Evolutionary conservation across 2,113 vertebrate genomes (phyloP).

Genomic region (Glareola pratincola): DNA sequence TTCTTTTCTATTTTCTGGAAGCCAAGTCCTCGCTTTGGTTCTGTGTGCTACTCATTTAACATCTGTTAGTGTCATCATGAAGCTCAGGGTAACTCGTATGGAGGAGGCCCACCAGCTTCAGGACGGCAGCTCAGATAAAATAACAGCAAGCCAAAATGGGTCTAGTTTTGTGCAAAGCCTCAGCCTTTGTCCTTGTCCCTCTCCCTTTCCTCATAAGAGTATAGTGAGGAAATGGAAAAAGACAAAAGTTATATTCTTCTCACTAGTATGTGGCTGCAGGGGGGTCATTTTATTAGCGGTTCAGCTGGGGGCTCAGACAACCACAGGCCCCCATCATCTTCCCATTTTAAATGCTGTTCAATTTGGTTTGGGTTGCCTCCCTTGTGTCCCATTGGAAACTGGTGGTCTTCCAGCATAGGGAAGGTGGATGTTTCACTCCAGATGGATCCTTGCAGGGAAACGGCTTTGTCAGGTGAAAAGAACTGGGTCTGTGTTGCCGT

Average conservation of each 20-base stretch:
- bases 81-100: neutral
- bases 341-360: neutral
- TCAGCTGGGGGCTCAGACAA: neutral
- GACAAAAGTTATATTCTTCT: neutral
- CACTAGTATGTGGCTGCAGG: neutral
- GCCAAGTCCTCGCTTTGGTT: neutral
- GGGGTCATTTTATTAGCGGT: neutral
- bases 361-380: neutral
- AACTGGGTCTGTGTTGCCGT: neutral
- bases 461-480: neutral
- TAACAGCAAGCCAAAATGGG: neutral
- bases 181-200: neutral
- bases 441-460: neutral
- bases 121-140: neutral
- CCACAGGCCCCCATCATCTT: neutral
- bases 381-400: neutral
- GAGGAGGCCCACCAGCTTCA: neutral
- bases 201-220: neutral
- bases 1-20: neutral
- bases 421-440: neutral
- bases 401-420: neutral
- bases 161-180: neutral
- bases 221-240: neutral
- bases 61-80: neutral
- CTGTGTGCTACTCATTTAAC: neutral